Conservation (phyloP, 2,888 invertebrate species). For the Tenthredo mesomela region DNA sequence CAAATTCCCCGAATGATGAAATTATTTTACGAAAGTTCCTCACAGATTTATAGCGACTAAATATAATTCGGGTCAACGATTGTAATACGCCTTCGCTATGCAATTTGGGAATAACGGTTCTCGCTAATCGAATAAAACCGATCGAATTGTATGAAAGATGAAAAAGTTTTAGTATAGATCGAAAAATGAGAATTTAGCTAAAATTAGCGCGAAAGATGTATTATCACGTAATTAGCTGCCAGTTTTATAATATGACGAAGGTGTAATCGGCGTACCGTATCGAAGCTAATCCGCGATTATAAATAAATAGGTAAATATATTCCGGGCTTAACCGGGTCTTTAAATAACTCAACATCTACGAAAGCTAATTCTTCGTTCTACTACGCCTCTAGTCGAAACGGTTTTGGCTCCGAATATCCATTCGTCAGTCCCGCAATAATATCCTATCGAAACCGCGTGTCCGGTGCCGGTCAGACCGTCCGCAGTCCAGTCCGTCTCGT, state of each 20-base stretch:
- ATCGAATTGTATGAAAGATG: neutral
- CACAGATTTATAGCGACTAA: neutral
- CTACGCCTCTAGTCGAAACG: neutral
- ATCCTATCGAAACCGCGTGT: neutral
- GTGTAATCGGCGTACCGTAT: slow-evolving; percentile 19
- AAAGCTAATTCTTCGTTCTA: neutral
- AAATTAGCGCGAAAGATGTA: neutral
- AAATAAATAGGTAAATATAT: slow-evolving; percentile 66
- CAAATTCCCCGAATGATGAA: neutral
- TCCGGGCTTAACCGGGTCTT: slow-evolving; percentile 62
- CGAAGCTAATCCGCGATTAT: slow-evolving; percentile 4
- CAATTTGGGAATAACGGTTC: neutral
- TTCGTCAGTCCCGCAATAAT: neutral
- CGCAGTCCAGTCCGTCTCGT: neutral
- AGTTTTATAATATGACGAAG: neutral
- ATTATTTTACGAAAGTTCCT: neutral
- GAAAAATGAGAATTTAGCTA: neutral
- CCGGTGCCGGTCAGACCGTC: neutral
- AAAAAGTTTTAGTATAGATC: neutral
- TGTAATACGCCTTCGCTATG: neutral
- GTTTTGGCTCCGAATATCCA: neutral
- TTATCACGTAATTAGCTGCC: neutral
- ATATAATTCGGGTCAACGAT: neutral
- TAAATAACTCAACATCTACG: slow-evolving; percentile 63
- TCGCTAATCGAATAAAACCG: neutral